phyloP scores from a whole-genome alignment of 2,888 invertebrate genomes.

The Drosophila lacicola region DNA sequence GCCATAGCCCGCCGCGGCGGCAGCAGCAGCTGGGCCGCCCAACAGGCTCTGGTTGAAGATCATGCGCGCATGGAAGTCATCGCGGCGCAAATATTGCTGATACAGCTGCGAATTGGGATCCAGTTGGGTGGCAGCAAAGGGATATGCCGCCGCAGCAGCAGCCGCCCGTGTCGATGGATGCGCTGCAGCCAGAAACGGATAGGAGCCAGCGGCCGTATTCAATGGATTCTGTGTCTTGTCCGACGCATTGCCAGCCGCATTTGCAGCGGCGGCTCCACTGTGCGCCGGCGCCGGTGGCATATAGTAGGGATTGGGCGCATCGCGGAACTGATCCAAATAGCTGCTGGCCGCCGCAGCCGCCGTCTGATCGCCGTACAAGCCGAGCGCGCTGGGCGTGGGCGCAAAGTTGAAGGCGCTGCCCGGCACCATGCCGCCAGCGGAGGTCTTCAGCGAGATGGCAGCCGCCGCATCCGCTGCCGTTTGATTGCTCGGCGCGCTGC shows the following conservation, averaged over 20 bases:
- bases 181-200: conserved; percentile 88
- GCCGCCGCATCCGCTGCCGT: conserved; percentile 78
- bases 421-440: conserved; percentile 89
- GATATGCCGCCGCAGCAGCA: conserved; percentile 88
- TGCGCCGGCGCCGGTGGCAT: conserved; percentile 86
- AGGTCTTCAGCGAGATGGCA: conserved; percentile 88
- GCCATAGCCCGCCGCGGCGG: conserved; percentile 89
- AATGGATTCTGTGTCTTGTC: conserved; percentile 85
- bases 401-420: conserved; percentile 95
- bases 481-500: conserved; percentile 40
- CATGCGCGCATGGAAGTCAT: conserved; percentile 88
- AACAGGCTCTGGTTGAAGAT: conserved; percentile 85
- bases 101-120: conserved; percentile 89
- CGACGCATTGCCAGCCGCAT: conserved; percentile 59
- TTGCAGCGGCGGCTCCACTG: conserved; percentile 70
- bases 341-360: conserved; percentile 87
- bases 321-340: conserved; percentile 89
- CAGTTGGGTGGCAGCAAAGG: conserved; percentile 86
- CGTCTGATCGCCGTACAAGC: conserved; percentile 81
- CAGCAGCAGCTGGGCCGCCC: conserved; percentile 86
- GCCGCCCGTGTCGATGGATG: conserved; percentile 85
- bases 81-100: conserved; percentile 90
- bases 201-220: conserved; percentile 85
- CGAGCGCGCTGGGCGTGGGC: conserved; percentile 87
- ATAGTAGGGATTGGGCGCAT: conserved; percentile 88